A percentile compares a stretch with the other conserved stretches of the same genome.
Conservation (phyloP, 2,113 vertebrate species). For the Phylloscopus trochilus region DNA sequence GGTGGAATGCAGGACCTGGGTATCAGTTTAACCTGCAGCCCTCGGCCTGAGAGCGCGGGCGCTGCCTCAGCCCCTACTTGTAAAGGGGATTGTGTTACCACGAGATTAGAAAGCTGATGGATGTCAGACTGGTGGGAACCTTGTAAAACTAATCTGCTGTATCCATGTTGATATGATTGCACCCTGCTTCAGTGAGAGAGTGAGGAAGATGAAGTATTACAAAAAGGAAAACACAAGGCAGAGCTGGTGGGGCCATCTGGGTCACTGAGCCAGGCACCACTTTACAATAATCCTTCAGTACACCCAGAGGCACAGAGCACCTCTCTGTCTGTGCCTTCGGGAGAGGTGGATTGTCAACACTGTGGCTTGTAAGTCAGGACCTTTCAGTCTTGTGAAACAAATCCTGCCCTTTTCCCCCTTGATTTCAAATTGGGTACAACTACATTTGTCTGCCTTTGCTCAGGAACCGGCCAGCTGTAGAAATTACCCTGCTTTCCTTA, state of each 20-base stretch:
- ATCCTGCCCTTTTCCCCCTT: background rate
- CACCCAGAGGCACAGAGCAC: background rate
- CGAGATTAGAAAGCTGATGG: slow-evolving; percentile 38
- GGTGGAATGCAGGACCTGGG: background rate
- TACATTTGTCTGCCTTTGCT: background rate
- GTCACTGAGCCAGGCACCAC: background rate
- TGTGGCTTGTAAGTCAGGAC: background rate
- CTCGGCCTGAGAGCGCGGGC: background rate
- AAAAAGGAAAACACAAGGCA: background rate
- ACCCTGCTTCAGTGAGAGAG: background rate
- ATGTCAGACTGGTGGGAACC: slow-evolving; percentile 49
- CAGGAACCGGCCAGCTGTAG: background rate
- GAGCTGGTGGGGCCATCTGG: background rate
- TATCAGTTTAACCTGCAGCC: slow-evolving; percentile 36
- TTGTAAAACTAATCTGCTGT: slow-evolving; percentile 61
- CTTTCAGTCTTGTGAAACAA: background rate
- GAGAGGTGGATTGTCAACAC: background rate
- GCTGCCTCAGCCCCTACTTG: background rate
- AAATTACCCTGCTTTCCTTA: background rate
- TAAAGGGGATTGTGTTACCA: slow-evolving; percentile 39
- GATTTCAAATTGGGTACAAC: background rate
- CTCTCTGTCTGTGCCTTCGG: accelerated
- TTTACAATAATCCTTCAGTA: background rate
- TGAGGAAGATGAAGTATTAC: background rate
- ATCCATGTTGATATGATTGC: slow-evolving; percentile 44